Percentiles rank a stretch among this genome's conserved stretches.
These are phyloP conservation scores for Dryobates pubescens DNA, from an alignment of 2,797 vertebrate genomes.

Conservation along the genomic window DNA sequence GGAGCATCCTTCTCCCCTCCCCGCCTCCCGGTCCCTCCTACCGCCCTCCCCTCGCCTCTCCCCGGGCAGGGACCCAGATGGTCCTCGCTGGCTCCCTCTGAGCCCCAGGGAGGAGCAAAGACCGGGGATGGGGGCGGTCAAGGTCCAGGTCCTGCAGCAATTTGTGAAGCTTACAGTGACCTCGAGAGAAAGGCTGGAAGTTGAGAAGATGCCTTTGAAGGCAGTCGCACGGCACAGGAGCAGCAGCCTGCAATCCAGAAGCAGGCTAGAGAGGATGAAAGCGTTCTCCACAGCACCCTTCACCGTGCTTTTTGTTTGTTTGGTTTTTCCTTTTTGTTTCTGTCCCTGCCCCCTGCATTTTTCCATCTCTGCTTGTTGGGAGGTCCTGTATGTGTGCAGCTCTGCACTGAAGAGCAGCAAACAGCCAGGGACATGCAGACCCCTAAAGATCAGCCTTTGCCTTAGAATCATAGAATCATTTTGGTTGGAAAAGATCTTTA, in stretches of 20 bases:
- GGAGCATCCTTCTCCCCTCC: slow-evolving; percentile 56
- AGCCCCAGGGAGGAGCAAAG: neutral
- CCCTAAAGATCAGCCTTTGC: neutral
- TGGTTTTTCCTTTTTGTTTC: neutral
- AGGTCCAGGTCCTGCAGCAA: neutral
- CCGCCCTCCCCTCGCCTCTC: slow-evolving; percentile 43
- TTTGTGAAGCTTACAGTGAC: neutral
- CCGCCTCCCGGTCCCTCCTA: slow-evolving; percentile 56
- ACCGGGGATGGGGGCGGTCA: neutral
- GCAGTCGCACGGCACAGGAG: neutral
- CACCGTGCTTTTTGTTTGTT: neutral
- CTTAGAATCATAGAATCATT: neutral
- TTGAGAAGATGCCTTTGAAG: neutral
- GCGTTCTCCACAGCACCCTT: neutral
- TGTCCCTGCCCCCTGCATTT: neutral
- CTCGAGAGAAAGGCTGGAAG: neutral
- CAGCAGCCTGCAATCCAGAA: neutral
- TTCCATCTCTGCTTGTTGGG: too few relatives aligned
- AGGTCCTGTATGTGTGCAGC: neutral
- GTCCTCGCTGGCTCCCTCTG: neutral
- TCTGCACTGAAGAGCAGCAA: neutral
- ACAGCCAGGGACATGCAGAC: neutral
- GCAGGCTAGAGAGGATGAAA: neutral
- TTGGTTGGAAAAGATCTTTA: neutral
- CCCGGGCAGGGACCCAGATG: slow-evolving; percentile 36